A percentile compares a stretch with the other conserved stretches of the same genome.
Evolutionary conservation across 2,888 invertebrate genomes (phyloP).

Genomic region (Emmelina monodactyla): DNA sequence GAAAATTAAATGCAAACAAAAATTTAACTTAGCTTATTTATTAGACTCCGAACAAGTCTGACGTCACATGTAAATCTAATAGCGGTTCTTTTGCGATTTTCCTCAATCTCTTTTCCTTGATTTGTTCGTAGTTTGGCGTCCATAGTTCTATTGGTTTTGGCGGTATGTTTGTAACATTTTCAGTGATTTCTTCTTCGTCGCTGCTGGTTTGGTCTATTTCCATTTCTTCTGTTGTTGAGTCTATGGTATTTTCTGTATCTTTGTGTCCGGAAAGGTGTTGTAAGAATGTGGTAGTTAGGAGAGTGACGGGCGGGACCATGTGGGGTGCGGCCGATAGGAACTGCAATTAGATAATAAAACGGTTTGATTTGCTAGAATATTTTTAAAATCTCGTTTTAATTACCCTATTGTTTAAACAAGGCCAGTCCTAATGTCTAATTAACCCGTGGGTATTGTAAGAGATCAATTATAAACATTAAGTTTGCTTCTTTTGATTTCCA

Average conservation of each 20-base stretch:
- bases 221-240: constrained; percentile 22
- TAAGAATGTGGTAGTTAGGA: constrained; percentile 46
- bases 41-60: constrained; percentile 31
- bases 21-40: constrained; percentile 12
- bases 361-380: no score
- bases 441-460: no score
- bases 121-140: constrained; percentile 46
- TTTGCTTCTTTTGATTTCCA: no score
- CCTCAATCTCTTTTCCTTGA: constrained; percentile 50
- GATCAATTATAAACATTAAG: no score
- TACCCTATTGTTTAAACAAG: no score
- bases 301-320: constrained; percentile 50
- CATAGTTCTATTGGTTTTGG: constrained; percentile 33
- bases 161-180: constrained; percentile 23
- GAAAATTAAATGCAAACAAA: not conserved
- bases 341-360: constrained; percentile 29
- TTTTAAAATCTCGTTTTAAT: no score
- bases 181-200: constrained; percentile 37
- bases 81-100: constrained; percentile 41
- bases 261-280: constrained; percentile 43
- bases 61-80: constrained; percentile 32
- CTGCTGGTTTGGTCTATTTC: constrained; percentile 31
- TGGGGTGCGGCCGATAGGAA: constrained; percentile 48
- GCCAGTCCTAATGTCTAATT: no score
- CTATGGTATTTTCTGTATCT: constrained; percentile 21